Evolutionary conservation across 1,140 invertebrate species (phyloP).

Genomic region (Trichonephila inaurata): DNA sequence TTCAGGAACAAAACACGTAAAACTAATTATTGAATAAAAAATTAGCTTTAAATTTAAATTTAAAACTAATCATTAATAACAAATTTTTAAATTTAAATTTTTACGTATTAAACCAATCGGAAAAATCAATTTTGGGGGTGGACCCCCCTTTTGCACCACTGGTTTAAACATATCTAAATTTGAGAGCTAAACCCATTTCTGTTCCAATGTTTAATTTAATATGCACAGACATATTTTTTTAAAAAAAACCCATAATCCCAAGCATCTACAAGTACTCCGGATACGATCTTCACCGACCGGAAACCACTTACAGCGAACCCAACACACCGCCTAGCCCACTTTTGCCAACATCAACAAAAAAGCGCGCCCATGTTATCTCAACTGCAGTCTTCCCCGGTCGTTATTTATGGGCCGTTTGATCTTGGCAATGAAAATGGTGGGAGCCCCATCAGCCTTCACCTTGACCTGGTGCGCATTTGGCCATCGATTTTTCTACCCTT

Average conservation of each 20-base stretch:
- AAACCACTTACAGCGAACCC: too few species aligned
- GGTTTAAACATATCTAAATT: too few species aligned
- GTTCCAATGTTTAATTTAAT: not conserved
- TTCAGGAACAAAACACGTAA: too few species aligned
- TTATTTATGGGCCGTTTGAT: constrained; percentile 65
- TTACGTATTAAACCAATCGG: too few species aligned
- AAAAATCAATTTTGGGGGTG: too few species aligned
- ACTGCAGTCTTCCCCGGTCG: constrained; percentile 14
- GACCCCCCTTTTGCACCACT: too few species aligned
- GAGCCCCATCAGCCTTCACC: constrained; percentile 68
- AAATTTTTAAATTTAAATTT: too few species aligned
- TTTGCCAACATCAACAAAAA: not conserved
- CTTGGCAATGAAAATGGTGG: constrained; percentile 67
- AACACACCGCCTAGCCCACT: not conserved
- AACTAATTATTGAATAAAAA: too few species aligned
- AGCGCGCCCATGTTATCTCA: not conserved
- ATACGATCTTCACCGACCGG: too few species aligned
- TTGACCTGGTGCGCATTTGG: constrained; percentile 57
- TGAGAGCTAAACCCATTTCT: too few species aligned
- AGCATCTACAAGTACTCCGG: not conserved
- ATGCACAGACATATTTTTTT: not conserved
- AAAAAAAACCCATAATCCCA: not conserved
- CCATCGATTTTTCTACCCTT: constrained; percentile 56
- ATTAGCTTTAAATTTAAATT: too few species aligned
- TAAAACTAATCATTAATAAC: too few species aligned